Evolutionary conservation across 1,140 invertebrate genomes (phyloP), one percentile per base, ranked within the genome.

Genomic region (Drosophila littoralis): DNA sequence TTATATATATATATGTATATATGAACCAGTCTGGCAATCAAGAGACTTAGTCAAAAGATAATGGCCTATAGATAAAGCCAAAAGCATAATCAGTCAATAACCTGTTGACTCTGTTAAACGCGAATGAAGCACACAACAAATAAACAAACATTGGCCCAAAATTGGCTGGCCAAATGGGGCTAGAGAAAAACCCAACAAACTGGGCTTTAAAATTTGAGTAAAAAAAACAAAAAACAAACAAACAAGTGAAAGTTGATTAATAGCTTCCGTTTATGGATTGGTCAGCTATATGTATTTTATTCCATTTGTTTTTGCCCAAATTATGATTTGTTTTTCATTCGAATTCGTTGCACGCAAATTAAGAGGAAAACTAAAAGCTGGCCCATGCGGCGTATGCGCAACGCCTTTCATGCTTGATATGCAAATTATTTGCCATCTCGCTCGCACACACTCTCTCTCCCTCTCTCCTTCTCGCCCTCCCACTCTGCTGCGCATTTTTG

Each of bases 171-270:
- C 58, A 72, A 59, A 33, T 40, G 50, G 55, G 51, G 12, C 48
- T 45, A 60, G 17, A 35, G 58, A 61, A 51, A 80, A 63, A 57
- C n/a, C n/a, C n/a, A 79, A 45, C 43, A 17, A 63, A 64, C 43
- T 57, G 15, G 17, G 55, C 58, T 71, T 57, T 22, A 43, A 36
- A 35, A 9, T 15, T 36, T 15, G 13, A 36, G 2, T n/a, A 35
- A n/a, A n/a, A n/a, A n/a, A n/a, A n/a, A n/a, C n/a, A n/a, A 52
- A 13, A 35, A 40, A 46, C 22, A 51, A 10, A 33, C 35, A 40
- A 68, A 73, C 76, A 83, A 89, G 82, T 86, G 82, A 86, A 86
- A 86, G 82, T 89, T 86, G 61, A 89, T 89, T 83, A 83, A 86
- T 86, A 73, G 79, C 83, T 86, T 86, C 82, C 82, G 82, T 83